Percentiles rank a stretch among this genome's conserved stretches.
phyloP scores from a whole-genome alignment of 2,888 invertebrate genomes.

The Branchellion lobata region DNA sequence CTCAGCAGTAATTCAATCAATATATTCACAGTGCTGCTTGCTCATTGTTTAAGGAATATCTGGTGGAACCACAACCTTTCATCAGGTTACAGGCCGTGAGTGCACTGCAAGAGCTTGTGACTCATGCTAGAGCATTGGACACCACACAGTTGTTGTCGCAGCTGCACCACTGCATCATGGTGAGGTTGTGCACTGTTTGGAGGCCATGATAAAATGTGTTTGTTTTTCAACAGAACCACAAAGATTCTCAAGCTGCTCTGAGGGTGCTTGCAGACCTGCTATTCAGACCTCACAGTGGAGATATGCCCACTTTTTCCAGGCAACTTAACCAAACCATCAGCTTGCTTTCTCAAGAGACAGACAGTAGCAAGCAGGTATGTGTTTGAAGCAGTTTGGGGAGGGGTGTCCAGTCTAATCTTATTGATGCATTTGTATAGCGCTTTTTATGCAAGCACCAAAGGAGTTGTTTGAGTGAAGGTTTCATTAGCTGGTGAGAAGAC shows the following conservation, averaged over 20 bases:
- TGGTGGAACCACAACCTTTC: too few relatives aligned
- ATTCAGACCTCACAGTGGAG: not conserved
- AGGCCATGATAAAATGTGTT: not conserved
- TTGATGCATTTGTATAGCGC: not conserved
- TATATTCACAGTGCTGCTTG: too few relatives aligned
- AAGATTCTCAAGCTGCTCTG: not conserved
- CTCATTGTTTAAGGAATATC: too few relatives aligned
- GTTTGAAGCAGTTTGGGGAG: too few relatives aligned
- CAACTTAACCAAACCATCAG: not conserved
- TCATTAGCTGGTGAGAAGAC: too few relatives aligned
- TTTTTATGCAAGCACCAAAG: not conserved
- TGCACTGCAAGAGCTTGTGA: not conserved
- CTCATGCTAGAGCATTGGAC: not conserved
- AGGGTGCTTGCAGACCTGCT: not conserved
- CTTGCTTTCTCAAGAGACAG: too few relatives aligned
- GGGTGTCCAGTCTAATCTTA: not conserved
- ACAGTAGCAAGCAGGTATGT: too few relatives aligned
- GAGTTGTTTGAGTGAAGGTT: too few relatives aligned
- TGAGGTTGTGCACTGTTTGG: not conserved
- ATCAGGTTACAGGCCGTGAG: not conserved
- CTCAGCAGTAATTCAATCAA: too few relatives aligned
- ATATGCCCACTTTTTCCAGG: not conserved
- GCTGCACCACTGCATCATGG: not conserved
- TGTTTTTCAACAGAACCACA: not conserved
- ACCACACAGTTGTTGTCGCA: not conserved